A percentile compares a stretch with the other conserved stretches of the same genome.
Conservation (phyloP, 2,797 vertebrate species). For the Thripadectes ignobilis region DNA sequence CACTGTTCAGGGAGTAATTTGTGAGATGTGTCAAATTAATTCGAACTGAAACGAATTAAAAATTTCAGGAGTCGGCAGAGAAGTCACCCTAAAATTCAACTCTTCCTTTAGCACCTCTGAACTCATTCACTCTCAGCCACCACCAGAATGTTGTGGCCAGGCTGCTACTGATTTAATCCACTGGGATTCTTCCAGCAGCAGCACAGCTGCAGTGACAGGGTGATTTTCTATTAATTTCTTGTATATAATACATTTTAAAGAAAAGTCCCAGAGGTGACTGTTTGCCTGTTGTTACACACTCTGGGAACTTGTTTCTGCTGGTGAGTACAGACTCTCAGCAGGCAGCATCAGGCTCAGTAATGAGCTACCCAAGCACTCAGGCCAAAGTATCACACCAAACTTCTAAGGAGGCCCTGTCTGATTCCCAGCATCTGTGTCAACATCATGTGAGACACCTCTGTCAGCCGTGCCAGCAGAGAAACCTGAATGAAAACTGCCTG, state of each 20-base stretch:
- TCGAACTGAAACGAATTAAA: background rate
- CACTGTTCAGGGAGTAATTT: background rate
- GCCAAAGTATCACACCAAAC: background rate
- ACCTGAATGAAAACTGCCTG: background rate
- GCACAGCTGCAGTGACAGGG: background rate
- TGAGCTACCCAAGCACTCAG: background rate
- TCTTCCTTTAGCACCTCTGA: background rate
- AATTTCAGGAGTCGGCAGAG: background rate
- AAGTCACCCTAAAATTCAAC: background rate
- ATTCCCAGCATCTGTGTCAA: background rate
- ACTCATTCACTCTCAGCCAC: background rate
- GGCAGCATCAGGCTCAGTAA: background rate
- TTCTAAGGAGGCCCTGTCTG: background rate
- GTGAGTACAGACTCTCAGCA: background rate
- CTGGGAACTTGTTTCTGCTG: background rate
- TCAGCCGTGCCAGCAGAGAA: background rate
- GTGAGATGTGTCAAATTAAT: background rate
- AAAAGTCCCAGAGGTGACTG: background rate
- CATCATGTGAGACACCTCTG: background rate
- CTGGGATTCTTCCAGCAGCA: background rate
- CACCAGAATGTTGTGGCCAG: background rate
- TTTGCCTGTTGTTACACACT: background rate
- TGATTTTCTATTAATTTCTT: background rate
- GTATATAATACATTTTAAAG: background rate
- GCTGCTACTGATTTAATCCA: background rate